A percentile compares a stretch with the other conserved stretches of the same genome.
Conservation (phyloP, 2,797 vertebrate species). For the Takifugu ocellatus region DNA sequence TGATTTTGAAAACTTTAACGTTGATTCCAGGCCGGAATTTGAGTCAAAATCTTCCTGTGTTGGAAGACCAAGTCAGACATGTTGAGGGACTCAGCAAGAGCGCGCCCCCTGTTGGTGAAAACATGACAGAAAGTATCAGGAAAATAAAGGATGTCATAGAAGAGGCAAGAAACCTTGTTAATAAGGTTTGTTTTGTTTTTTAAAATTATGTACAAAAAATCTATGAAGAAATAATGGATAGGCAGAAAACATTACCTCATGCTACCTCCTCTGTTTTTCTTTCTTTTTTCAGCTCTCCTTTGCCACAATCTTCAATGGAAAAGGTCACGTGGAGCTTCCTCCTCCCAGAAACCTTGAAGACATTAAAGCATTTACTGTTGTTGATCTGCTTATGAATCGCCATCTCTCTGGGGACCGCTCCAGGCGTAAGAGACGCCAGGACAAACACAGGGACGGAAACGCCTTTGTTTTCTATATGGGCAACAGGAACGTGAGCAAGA, state of each 20-base stretch:
- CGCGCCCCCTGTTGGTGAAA: conserved; percentile 64
- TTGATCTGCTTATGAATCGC: conserved; percentile 82
- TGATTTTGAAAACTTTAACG: neutral
- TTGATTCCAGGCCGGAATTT: conserved; percentile 50
- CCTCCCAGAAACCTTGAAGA: conserved; percentile 79
- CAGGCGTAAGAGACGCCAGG: conserved; percentile 21
- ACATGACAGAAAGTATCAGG: conserved; percentile 80
- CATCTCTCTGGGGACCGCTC: conserved; percentile 30
- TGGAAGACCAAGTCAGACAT: conserved; percentile 73
- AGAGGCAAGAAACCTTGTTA: conserved; percentile 83
- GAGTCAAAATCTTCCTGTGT: conserved; percentile 59
- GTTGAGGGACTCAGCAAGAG: conserved; percentile 68
- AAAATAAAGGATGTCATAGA: conserved; percentile 86
- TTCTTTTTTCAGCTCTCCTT: conserved; percentile 73
- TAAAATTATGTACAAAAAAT: neutral
- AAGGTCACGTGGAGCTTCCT: conserved; percentile 81
- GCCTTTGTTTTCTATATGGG: conserved; percentile 88
- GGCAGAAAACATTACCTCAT: neutral
- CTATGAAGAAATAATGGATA: neutral
- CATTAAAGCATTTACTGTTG: conserved; percentile 82
- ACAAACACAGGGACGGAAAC: conserved; percentile 35
- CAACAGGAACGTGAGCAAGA: conserved; percentile 77
- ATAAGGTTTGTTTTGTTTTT: conserved; percentile 69
- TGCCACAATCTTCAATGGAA: conserved; percentile 84
- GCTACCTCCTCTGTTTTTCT: accelerated